These are phyloP conservation scores for Orthosia gracilis DNA, from an alignment of 2,888 invertebrate species.

Conservation along the genomic window DNA sequence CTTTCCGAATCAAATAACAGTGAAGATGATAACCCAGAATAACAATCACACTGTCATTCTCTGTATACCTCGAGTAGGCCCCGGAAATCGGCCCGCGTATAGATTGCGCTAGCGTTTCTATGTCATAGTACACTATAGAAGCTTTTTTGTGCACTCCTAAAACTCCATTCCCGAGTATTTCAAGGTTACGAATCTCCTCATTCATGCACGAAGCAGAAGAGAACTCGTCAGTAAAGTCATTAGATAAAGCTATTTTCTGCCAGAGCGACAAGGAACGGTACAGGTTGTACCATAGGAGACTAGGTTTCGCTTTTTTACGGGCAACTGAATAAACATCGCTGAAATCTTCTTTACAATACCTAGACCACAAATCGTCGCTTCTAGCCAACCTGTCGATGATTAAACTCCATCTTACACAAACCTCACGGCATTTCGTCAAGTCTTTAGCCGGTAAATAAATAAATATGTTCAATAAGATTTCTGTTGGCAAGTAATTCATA, in stretches of 20 bases:
- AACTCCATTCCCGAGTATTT: slow-evolving; percentile 73
- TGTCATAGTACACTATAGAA: slow-evolving; percentile 78
- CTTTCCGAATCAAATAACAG: slow-evolving; percentile 74
- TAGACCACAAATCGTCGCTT: slow-evolving; percentile 76
- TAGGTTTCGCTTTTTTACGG: slow-evolving; percentile 68
- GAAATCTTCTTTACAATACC: slow-evolving; percentile 76
- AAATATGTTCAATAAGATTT: slow-evolving; percentile 78
- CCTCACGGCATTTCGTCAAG: slow-evolving; percentile 76
- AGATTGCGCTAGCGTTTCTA: slow-evolving; percentile 70
- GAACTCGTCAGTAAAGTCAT: slow-evolving; percentile 79
- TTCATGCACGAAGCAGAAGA: slow-evolving; percentile 71
- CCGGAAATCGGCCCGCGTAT: slow-evolving; percentile 71
- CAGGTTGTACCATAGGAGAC: slow-evolving; percentile 76
- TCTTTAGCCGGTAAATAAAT: slow-evolving; percentile 74
- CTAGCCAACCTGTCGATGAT: slow-evolving; percentile 76
- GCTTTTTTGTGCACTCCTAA: slow-evolving; percentile 78
- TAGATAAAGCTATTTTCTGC: slow-evolving; percentile 73
- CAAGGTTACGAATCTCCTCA: slow-evolving; percentile 78
- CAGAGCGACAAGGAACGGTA: slow-evolving; percentile 82
- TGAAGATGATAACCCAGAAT: slow-evolving; percentile 72
- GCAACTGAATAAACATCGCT: slow-evolving; percentile 69
- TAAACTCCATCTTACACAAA: slow-evolving; percentile 78
- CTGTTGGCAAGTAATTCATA: slow-evolving; percentile 73
- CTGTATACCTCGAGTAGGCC: slow-evolving; percentile 76
- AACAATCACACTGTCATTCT: slow-evolving; percentile 74